Conservation (phyloP, 1,140 invertebrate species). For the Onthophagus taurus region DNA sequence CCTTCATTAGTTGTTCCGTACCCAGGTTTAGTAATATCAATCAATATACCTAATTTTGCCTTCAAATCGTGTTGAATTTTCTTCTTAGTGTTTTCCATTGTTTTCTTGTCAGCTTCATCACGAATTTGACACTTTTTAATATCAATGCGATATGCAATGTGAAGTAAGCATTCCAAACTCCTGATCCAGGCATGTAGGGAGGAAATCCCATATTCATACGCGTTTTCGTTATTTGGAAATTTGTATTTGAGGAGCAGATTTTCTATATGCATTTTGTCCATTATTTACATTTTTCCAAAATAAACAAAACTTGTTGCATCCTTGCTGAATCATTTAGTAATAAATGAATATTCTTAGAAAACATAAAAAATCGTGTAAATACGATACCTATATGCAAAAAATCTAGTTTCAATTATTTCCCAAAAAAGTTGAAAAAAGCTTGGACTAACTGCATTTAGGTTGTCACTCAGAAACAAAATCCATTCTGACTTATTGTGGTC, state of each 20-base stretch:
- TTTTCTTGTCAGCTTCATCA: no score
- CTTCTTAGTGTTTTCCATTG: no score
- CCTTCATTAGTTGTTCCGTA: no score
- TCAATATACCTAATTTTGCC: no score
- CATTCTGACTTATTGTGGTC: background rate
- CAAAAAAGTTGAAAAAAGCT: conserved; percentile 1
- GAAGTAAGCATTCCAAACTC: no score
- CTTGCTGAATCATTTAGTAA: background rate
- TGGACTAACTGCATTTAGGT: conserved; percentile 4
- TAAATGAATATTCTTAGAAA: background rate
- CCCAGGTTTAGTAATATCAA: no score
- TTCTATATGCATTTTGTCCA: conserved; percentile 9
- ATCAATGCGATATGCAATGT: no score
- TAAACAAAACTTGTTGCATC: background rate
- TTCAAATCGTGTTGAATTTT: no score
- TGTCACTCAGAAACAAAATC: background rate
- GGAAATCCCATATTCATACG: no score
- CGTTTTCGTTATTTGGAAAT: no score
- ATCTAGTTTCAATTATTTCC: conserved; percentile 1
- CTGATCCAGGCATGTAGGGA: no score
- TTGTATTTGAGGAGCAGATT: conserved; percentile 5
- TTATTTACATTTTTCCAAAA: conserved; percentile 3
- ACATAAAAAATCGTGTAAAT: background rate
- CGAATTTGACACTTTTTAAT: no score
- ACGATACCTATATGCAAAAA: background rate